These are phyloP conservation scores for Megalops atlanticus DNA, from an alignment of 2,113 vertebrate species.

Conservation along the genomic window DNA sequence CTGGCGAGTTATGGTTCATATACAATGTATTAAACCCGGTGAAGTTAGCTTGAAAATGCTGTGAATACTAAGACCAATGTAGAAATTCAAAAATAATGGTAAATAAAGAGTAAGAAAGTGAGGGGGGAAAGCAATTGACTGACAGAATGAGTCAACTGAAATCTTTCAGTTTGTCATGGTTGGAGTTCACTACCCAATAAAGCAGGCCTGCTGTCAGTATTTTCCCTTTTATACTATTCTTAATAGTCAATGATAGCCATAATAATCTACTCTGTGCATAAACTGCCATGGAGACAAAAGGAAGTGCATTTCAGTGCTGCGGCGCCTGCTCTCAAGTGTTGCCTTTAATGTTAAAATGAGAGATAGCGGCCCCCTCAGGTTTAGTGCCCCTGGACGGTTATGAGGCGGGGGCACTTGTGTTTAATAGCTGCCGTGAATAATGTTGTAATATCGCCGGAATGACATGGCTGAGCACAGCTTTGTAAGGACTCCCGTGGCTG, in stretches of 20 bases:
- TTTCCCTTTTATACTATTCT: not conserved
- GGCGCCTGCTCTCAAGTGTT: not conserved
- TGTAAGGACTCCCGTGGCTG: not conserved
- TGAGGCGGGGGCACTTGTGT: not conserved
- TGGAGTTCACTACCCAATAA: not conserved
- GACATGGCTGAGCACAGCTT: not conserved
- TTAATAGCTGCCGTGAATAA: not conserved
- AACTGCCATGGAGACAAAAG: not conserved
- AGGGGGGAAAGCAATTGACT: not conserved
- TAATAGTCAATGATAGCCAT: not conserved
- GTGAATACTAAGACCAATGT: not conserved
- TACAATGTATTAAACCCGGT: not conserved
- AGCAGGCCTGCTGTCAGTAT: not conserved
- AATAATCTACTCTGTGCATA: not conserved
- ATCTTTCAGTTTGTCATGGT: not conserved
- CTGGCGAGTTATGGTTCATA: not conserved
- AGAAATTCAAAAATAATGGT: not conserved
- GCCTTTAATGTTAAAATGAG: not conserved
- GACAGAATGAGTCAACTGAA: not conserved
- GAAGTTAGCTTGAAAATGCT: too few species aligned
- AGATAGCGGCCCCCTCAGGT: not conserved
- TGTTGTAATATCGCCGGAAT: not conserved
- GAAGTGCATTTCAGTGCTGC: not conserved
- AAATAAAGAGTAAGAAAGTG: not conserved
- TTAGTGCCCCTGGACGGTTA: not conserved